A percentile compares a stretch with the other conserved stretches of the same genome.
These are phyloP conservation scores for Acrobasis consociella DNA, from an alignment of 2,888 invertebrate genomes.

Conservation along the genomic window DNA sequence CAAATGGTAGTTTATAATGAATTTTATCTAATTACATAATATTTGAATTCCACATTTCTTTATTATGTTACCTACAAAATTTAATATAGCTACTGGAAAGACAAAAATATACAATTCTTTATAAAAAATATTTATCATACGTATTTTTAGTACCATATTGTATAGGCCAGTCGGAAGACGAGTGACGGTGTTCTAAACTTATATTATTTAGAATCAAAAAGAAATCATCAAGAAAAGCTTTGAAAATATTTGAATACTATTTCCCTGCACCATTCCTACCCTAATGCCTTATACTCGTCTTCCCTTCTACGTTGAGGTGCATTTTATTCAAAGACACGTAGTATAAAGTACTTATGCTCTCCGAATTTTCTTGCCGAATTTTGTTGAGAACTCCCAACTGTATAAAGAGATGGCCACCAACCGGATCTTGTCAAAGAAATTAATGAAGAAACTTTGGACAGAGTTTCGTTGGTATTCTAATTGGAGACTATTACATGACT, in stretches of 20 bases:
- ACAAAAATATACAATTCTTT: no score
- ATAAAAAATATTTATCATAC: no score
- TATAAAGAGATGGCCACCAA: constrained; percentile 39
- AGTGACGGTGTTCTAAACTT: background rate
- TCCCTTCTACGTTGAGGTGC: constrained; percentile 14
- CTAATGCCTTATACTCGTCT: background rate
- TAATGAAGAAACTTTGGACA: constrained; percentile 23
- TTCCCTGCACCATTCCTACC: background rate
- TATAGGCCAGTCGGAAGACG: no score
- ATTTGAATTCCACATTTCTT: no score
- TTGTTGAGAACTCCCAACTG: constrained; percentile 46
- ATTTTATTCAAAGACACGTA: constrained; percentile 51
- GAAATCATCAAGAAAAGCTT: background rate
- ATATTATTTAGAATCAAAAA: background rate
- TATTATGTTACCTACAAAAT: no score
- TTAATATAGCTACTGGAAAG: no score
- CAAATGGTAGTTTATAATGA: no score
- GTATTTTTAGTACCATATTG: no score
- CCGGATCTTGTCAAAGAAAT: constrained; percentile 42
- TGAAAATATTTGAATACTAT: constrained; percentile 5
- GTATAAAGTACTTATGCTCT: constrained; percentile 32
- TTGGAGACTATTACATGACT: constrained; percentile 1
- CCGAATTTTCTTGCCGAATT: constrained; percentile 45
- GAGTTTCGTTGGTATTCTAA: constrained; percentile 13
- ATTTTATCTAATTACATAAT: no score